Conservation (phyloP, 2,113 vertebrate species). For the Tichodroma muraria region DNA sequence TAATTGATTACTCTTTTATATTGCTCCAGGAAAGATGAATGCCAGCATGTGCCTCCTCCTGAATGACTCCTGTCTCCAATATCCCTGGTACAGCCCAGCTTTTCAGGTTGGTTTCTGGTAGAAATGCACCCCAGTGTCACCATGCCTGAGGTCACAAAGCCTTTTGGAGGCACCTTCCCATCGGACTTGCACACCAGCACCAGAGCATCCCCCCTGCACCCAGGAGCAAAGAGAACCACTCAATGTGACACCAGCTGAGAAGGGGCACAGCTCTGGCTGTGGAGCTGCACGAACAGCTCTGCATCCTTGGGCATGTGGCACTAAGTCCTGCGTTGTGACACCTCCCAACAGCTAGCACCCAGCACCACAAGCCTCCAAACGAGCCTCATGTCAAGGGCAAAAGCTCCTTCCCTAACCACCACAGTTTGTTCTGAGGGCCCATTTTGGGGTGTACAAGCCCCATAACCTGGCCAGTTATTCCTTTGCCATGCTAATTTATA, state of each 20-base stretch:
- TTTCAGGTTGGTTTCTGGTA: not conserved
- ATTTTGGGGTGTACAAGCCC: not conserved
- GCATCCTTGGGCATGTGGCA: rapidly evolving
- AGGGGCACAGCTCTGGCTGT: not conserved
- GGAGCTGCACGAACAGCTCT: not conserved
- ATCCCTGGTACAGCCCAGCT: not conserved
- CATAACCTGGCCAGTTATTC: not conserved
- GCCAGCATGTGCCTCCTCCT: not conserved
- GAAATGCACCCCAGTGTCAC: not conserved
- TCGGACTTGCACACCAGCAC: not conserved
- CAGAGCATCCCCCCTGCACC: not conserved
- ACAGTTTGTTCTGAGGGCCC: not conserved
- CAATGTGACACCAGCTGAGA: not conserved
- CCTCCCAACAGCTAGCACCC: not conserved
- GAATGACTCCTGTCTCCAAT: not conserved
- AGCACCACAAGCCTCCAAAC: not conserved
- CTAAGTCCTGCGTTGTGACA: rapidly evolving
- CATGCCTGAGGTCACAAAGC: rapidly evolving
- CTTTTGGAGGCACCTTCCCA: not conserved
- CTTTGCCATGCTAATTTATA: not conserved
- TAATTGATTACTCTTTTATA: not conserved
- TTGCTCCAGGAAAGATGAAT: not conserved
- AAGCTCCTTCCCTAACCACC: not conserved
- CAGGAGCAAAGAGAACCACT: rapidly evolving
- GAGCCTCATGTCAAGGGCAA: not conserved